Evolutionary conservation across 2,888 invertebrate species (phyloP).

Genomic region (Spisula subtruncata): DNA sequence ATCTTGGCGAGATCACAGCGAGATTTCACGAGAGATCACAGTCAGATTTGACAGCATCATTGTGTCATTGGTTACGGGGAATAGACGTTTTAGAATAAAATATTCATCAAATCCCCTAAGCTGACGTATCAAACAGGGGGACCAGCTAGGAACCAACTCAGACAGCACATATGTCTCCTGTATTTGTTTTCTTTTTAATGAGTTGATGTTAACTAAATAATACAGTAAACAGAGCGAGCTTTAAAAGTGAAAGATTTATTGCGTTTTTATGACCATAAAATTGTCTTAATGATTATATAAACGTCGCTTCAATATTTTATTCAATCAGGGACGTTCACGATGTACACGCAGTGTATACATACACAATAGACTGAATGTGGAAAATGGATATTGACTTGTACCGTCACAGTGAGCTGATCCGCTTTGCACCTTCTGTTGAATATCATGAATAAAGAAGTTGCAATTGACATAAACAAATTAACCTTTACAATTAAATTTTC

Average conservation of each 20-base stretch:
- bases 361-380: not conserved
- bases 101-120: not conserved
- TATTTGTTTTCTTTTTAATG: slow-evolving; percentile 12
- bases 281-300: not conserved
- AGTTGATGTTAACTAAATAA: not conserved
- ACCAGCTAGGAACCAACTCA: not conserved
- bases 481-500: too few species aligned
- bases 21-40: slow-evolving; percentile 23
- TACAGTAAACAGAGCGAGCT: not conserved
- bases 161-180: not conserved
- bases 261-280: not conserved
- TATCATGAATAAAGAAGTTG: too few species aligned
- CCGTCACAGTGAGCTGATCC: too few species aligned
- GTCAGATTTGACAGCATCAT: not conserved
- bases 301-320: not conserved
- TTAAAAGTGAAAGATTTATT: slow-evolving; percentile 21
- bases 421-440: too few species aligned
- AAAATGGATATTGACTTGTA: too few species aligned
- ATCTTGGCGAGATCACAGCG: slow-evolving; percentile 21
- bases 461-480: too few species aligned
- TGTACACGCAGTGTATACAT: not conserved
- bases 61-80: not conserved
- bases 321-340: not conserved
- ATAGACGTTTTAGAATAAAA: not conserved
- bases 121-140: not conserved